A percentile compares a stretch with the other conserved stretches of the same genome.
Conservation (phyloP, 2,888 invertebrate genomes). For the Lathronympha strigana region DNA sequence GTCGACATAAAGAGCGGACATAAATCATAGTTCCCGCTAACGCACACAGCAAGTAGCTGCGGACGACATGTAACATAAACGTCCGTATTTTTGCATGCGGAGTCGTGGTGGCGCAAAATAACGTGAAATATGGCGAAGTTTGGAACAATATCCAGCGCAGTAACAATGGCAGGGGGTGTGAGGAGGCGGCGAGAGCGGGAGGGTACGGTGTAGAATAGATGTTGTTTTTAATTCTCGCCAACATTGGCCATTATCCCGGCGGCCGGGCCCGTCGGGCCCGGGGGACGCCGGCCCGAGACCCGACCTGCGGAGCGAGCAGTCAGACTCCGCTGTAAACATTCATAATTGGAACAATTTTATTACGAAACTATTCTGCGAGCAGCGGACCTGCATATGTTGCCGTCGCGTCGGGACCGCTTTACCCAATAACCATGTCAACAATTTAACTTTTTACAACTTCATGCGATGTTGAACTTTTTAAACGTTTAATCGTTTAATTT, state of each 20-base stretch:
- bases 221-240: constrained; percentile 27
- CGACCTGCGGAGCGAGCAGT: not conserved
- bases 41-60: constrained; percentile 19
- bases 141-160: constrained; percentile 36
- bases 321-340: not conserved
- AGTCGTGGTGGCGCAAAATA: constrained; percentile 19
- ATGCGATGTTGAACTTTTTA: too few species aligned
- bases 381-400: not conserved
- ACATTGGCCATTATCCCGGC: constrained; percentile 18
- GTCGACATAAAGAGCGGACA: constrained; percentile 12
- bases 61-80: constrained; percentile 14
- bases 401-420: not conserved
- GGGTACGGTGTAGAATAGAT: not conserved
- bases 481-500: too few species aligned
- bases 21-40: constrained; percentile 21
- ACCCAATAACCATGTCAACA: not conserved
- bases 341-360: constrained; percentile 5
- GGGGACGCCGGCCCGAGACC: not conserved
- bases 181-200: not conserved
- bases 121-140: constrained; percentile 31
- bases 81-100: constrained; percentile 25
- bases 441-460: not conserved
- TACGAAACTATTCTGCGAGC: not conserved
- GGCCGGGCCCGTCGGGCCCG: not conserved
- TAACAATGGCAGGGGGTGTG: constrained; percentile 12